phyloP scores from a whole-genome alignment of 2,113 vertebrate genomes.

The Geococcyx californianus region DNA sequence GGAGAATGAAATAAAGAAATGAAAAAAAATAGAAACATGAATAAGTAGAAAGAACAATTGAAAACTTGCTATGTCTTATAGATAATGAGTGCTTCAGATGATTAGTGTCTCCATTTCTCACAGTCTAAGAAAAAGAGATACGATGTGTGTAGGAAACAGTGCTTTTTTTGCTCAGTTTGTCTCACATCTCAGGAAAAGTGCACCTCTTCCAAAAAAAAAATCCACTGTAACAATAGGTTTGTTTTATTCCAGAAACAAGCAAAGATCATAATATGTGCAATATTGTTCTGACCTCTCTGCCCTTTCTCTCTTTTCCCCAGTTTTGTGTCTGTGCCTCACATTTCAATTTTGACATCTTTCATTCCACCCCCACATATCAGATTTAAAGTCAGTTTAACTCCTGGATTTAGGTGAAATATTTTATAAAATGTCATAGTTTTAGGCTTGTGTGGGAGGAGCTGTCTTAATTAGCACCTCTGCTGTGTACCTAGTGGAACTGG shows the following conservation, averaged over 20 bases:
- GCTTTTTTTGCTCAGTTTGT: neutral
- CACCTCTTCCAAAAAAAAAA: neutral
- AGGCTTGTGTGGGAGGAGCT: neutral
- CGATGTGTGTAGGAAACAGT: neutral
- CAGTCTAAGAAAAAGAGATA: neutral
- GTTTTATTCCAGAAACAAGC: neutral
- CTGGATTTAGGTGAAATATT: conserved; percentile 28
- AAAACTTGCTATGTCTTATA: neutral
- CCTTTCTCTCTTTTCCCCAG: neutral
- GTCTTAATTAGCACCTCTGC: neutral
- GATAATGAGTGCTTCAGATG: neutral
- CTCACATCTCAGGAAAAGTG: neutral
- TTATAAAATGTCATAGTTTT: conserved; percentile 4
- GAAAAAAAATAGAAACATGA: neutral
- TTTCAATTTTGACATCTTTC: conserved; percentile 31
- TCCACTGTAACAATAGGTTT: neutral
- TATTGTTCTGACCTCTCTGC: neutral
- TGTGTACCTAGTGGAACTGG: neutral
- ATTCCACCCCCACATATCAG: conserved; percentile 2
- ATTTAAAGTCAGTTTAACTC: conserved; percentile 17
- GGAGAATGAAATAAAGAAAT: neutral
- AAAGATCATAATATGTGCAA: neutral
- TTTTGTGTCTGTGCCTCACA: neutral
- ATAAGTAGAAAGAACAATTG: neutral
- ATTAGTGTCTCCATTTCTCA: neutral